Base-by-base conservation (phyloP, 2,888 invertebrate species). In the Pyrrhia umbra region DNA sequence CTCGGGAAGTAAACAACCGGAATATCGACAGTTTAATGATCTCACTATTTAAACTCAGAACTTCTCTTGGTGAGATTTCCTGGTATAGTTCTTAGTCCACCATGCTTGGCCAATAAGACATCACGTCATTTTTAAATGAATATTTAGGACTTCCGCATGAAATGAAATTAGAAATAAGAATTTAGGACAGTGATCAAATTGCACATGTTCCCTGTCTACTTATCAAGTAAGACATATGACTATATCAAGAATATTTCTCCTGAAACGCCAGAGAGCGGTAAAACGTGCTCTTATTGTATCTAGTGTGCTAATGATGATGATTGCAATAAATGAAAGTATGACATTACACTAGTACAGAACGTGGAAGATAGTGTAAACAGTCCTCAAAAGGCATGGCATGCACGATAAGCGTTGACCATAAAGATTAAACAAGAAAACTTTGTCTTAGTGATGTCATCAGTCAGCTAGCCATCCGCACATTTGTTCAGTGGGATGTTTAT, bases 261-360 rank as follows among this genome's bases (percentile, higher is more conserved):
- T n/a, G n/a, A n/a, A n/a, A 0, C 1, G 34, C n/a, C n/a, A n/a
- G n/a, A n/a, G 34, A 9, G 10, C 0, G 13, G 13, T n/a, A n/a
- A n/a, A 23, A 23, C 23, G 23, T 23, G 23, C 23, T 23, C 3
- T 23, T 4, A 23, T 23, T 4, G n/a, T 34, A 27, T 27, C 6
- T 27, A n/a, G 34, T 37, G 13, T 63, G 13, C 20, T 55, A 21
- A 49, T 50, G 45, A 27, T 51, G 49, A 39, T 20, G 23, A 51
- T 27, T 9, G 50, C 49, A 63, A 70, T 63, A 54, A 71, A 77
- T 75, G 78, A 79, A 77, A 79, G 68, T 77, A 42, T 43, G 42
- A 52, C 60, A 69, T 64, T 61, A 21, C 8, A 2, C 9, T n/a
- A 6, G 40, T 52, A 54, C 45, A 50, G 59, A 45, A 64, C 63